A percentile compares a stretch with the other conserved stretches of the same genome.
These are phyloP conservation scores for Arctia plantaginis DNA, from an alignment of 2,888 invertebrate genomes.

Conservation along the genomic window DNA sequence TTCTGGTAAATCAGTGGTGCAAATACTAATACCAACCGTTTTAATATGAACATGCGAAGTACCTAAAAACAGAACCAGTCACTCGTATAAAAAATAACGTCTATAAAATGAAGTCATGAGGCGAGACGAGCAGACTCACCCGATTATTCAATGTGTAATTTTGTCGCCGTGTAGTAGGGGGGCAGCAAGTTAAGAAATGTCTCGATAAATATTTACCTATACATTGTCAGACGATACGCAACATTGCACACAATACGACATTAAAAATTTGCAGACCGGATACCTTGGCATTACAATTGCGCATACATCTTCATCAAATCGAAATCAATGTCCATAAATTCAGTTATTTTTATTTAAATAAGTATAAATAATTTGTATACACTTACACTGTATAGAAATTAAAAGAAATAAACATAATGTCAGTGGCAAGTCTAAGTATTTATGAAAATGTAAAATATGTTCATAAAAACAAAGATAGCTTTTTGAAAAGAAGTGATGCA, in stretches of 20 bases:
- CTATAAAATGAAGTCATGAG: conserved; percentile 75
- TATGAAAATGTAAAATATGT: too few relatives aligned
- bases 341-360: conserved; percentile 14
- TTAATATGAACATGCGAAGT: conserved; percentile 48
- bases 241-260: conserved; percentile 75
- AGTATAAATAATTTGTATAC: background rate
- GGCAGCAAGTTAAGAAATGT: conserved; percentile 70
- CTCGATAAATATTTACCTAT: conserved; percentile 80
- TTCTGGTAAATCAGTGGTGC: conserved; percentile 35
- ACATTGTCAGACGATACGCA: conserved; percentile 76
- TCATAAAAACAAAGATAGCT: too few relatives aligned
- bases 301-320: conserved; percentile 47
- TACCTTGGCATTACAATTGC: conserved; percentile 66
- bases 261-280: conserved; percentile 72
- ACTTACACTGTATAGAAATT: too few relatives aligned
- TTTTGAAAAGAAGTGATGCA: too few relatives aligned
- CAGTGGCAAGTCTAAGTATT: too few relatives aligned
- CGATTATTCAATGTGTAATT: conserved; percentile 83
- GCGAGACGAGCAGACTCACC: conserved; percentile 76
- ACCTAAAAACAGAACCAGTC: conserved; percentile 65
- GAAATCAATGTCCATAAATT: conserved; percentile 16
- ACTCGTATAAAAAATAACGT: conserved; percentile 66
- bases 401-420: too few relatives aligned
- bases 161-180: conserved; percentile 67
- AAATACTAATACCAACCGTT: conserved; percentile 23